Evolutionary conservation across 2,113 vertebrate species (phyloP), one percentile per base, ranked within the genome.

Genomic region (Chrysemys picta): DNA sequence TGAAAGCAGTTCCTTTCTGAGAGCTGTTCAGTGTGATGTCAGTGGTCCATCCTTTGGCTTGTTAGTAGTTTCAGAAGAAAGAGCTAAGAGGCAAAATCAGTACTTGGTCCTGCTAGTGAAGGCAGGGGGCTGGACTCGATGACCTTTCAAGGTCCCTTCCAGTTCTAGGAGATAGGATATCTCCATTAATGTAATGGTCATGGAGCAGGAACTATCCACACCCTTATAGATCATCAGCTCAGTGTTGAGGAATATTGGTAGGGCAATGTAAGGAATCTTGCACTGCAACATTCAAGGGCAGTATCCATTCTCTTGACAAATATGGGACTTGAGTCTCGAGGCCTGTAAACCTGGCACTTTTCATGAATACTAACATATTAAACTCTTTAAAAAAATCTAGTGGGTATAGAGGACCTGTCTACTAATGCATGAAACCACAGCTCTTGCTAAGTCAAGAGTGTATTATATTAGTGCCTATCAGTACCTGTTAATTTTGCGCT

Each of bases 201-300:
- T 16, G 31, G 62, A 52, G 1, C 27, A 56, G 52, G 10, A 88
- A 56, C 35, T 42, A 49, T 89, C 83, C 72, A 94, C 72, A 80
- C 42, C 27, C 52, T 2, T 12, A 42, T 22, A 6, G 11, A 9
- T 27, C 31, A 38, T 75, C 47, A 78, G 35, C 53, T 78, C 22
- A 84, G 75, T 1, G 8, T 14, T 87, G 45, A 76, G 29, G 24
- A 49, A 76, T 52, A 42, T 47, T 29, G 79, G 53, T 6, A 14
- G 45, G 83, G 22, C 75, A 0, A 0, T 38, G 17, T n/a, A 19
- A 2, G 9, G 24, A 14, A 25, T 8, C 47, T 79, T 84, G 27
- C 76, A 80, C 82, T 79, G 24, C 22, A 69, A 14, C 8, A 69
- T 10, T 65, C 5, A 2, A 13, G 22, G 25, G 47, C n/a, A 72